Evolutionary conservation across 2,888 invertebrate species (phyloP).

Genomic region (Troides oblongomaculatus): DNA sequence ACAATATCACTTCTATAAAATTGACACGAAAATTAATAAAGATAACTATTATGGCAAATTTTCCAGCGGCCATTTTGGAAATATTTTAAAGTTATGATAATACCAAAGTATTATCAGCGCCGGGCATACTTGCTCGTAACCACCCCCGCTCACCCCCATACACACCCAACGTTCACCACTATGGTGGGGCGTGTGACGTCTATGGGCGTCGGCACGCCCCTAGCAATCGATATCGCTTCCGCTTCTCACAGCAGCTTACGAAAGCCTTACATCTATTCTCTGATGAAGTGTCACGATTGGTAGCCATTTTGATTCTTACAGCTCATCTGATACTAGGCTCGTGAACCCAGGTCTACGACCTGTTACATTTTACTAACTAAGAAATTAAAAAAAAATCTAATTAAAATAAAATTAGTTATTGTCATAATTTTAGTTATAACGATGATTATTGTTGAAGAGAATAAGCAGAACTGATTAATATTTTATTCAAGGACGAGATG

Average conservation of each 20-base stretch:
- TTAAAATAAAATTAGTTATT: no score
- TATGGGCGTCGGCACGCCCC: constrained; percentile 49
- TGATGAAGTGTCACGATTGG: no score
- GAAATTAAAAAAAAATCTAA: no score
- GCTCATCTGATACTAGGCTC: no score
- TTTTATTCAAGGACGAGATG: no score
- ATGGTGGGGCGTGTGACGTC: constrained; percentile 53
- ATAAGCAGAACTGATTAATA: no score
- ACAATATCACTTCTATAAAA: not conserved
- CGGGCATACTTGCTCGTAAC: constrained; percentile 15
- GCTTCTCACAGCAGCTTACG: not conserved
- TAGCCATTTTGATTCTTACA: no score
- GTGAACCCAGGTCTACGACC: no score
- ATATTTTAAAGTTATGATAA: constrained; percentile 23
- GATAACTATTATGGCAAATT: not conserved
- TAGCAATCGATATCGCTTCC: constrained; percentile 17
- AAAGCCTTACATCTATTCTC: no score
- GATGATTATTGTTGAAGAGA: no score
- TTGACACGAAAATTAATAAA: not conserved
- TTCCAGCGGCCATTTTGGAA: constrained; percentile 1
- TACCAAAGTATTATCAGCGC: not conserved
- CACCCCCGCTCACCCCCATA: constrained; percentile 9
- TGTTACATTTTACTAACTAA: no score
- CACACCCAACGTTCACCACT: constrained; percentile 22
- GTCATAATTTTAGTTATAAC: no score